Percentiles rank a stretch among this genome's conserved stretches.
phyloP scores from a whole-genome alignment of 2,888 invertebrate species.

The Parelbella ahira region DNA sequence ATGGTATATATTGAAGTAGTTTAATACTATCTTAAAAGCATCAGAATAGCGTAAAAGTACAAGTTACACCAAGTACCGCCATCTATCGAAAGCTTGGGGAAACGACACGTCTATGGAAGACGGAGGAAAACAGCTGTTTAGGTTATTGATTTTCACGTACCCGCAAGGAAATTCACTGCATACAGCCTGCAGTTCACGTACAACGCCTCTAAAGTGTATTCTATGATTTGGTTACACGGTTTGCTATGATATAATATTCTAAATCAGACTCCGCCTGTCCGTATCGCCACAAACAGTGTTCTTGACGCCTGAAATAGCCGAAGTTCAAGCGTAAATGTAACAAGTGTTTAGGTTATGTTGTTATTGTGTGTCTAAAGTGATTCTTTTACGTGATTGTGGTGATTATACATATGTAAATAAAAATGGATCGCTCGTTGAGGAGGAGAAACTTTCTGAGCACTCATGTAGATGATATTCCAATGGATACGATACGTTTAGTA shows the following conservation, averaged over 20 bases:
- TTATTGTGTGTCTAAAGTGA: constrained; percentile 33
- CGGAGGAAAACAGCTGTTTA: constrained; percentile 57
- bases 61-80: constrained; percentile 33
- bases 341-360: constrained; percentile 46
- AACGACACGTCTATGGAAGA: constrained; percentile 18
- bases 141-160: constrained; percentile 59
- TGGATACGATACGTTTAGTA: constrained; percentile 62
- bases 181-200: constrained; percentile 41
- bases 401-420: constrained; percentile 30
- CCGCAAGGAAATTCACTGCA: constrained; percentile 60
- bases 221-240: constrained; percentile 23
- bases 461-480: constrained; percentile 52
- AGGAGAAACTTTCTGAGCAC: constrained; percentile 60
- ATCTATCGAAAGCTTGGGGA: constrained; percentile 35
- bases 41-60: not conserved
- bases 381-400: no score
- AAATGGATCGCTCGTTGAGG: constrained; percentile 47
- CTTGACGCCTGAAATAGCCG: constrained; percentile 8
- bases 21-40: no score
- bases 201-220: constrained; percentile 34
- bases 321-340: constrained; percentile 8
- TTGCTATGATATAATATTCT: constrained; percentile 2
- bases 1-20: no score
- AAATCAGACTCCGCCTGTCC: constrained; percentile 1
- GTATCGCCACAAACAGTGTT: not conserved